Evolutionary conservation across 2,888 invertebrate genomes (phyloP).

Genomic region (Oeneis ivallda): DNA sequence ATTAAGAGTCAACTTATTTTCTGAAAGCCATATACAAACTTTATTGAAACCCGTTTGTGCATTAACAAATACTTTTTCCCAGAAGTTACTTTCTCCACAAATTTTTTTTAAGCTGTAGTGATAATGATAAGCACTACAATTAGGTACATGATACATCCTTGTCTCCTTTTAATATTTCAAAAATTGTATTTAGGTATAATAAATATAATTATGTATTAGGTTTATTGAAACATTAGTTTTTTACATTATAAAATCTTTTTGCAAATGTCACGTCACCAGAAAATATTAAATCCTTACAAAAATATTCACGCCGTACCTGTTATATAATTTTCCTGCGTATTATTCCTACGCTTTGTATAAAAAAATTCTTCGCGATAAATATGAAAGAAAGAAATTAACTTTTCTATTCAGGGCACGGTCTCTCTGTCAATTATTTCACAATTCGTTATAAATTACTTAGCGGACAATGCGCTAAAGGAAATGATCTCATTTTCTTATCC

Average conservation of each 20-base stretch:
- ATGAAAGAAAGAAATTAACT: constrained; percentile 19
- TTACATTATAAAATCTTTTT: background rate
- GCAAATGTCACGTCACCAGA: background rate
- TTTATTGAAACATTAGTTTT: background rate
- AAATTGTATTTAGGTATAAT: no score
- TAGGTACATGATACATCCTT: no score
- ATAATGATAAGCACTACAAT: no score
- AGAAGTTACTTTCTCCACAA: no score
- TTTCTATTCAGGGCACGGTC: constrained; percentile 19
- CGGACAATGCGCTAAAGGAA: constrained; percentile 4
- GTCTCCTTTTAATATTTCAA: no score
- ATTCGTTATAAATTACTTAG: constrained; percentile 20
- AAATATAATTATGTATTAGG: no score
- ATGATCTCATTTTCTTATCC: constrained; percentile 15
- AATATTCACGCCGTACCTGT: constrained; percentile 12
- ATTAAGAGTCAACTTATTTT: no score
- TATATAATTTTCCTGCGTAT: constrained; percentile 17
- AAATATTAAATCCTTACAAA: constrained; percentile 6
- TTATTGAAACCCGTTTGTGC: no score
- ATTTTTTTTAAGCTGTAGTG: no score
- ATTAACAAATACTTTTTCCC: no score
- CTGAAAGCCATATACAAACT: no score
- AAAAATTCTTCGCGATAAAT: constrained; percentile 14
- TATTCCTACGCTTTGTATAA: constrained; percentile 11
- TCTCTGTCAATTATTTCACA: constrained; percentile 18